These are phyloP conservation scores for Numenius arquata DNA, from an alignment of 2,113 vertebrate species.

Conservation along the genomic window DNA sequence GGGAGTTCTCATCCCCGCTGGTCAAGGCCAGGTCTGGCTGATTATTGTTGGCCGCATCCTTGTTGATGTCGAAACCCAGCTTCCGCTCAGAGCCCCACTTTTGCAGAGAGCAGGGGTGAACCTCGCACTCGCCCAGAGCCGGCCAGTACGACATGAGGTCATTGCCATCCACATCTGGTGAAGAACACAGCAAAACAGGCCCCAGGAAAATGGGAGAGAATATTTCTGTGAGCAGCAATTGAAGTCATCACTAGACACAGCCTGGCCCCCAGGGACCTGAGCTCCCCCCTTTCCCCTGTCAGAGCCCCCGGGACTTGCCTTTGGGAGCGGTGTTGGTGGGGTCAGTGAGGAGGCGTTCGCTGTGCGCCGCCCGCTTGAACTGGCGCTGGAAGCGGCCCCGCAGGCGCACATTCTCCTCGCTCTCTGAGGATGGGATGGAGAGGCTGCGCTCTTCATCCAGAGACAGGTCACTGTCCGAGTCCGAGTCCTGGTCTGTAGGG, in stretches of 20 bases:
- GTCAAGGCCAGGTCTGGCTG: conserved; percentile 88
- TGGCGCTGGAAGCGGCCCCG: conserved; percentile 91
- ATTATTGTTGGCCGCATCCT: conserved; percentile 95
- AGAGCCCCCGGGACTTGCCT: conserved; percentile 70
- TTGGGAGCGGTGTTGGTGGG: conserved; percentile 84
- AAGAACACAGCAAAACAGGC: neutral
- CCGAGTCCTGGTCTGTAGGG: conserved; percentile 87
- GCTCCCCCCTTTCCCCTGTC: neutral
- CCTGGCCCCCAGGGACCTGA: neutral
- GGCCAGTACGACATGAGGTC: conserved; percentile 98
- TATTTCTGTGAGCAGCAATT: neutral
- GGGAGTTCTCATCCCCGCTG: conserved; percentile 92
- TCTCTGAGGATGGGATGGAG: conserved; percentile 96
- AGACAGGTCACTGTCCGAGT: conserved; percentile 95
- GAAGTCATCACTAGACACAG: neutral
- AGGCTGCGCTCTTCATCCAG: conserved; percentile 94
- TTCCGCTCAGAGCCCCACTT: conserved; percentile 97
- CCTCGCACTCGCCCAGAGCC: conserved; percentile 88
- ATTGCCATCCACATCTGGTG: conserved; percentile 93
- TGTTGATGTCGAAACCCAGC: conserved; percentile 89
- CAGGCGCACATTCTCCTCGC: conserved; percentile 91
- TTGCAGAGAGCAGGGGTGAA: conserved; percentile 85
- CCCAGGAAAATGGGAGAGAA: neutral
- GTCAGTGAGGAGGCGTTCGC: conserved; percentile 91
- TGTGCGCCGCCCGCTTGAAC: conserved; percentile 88